Conservation (phyloP, 2,113 vertebrate species). For the Neodontobutis hainanensis region DNA sequence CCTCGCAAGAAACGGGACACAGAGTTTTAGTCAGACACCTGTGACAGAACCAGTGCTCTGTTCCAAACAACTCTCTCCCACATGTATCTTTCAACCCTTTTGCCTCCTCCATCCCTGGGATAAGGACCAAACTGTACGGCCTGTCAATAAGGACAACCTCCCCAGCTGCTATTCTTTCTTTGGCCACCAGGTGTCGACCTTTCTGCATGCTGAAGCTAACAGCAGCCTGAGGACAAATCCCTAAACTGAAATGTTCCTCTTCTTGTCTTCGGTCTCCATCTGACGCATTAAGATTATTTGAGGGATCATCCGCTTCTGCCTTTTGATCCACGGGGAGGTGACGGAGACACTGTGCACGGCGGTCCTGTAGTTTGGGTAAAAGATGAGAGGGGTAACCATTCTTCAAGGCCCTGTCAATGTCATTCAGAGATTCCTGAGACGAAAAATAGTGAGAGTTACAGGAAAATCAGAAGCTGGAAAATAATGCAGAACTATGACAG, state of each 20-base stretch:
- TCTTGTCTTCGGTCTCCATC: not conserved
- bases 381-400: conserved; percentile 85
- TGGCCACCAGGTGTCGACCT: conserved; percentile 86
- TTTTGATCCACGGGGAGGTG: conserved; percentile 52
- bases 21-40: conserved; percentile 80
- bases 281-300: conserved; percentile 20
- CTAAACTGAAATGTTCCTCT: conserved; percentile 25
- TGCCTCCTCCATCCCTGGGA: conserved; percentile 69
- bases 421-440: conserved; percentile 84
- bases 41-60: conserved; percentile 85
- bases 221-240: conserved; percentile 71
- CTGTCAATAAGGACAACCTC: conserved; percentile 85
- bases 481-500: conserved; percentile 1
- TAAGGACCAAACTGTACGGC: conserved; percentile 88
- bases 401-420: conserved; percentile 82
- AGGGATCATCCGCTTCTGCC: conserved; percentile 23
- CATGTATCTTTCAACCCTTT: conserved; percentile 5
- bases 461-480: conserved; percentile 7
- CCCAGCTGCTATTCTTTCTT: conserved; percentile 80
- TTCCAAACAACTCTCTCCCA: conserved; percentile 52
- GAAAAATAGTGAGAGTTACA: conserved; percentile 9
- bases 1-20: conserved; percentile 79
- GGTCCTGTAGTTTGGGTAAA: conserved; percentile 82
- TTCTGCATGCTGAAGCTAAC: conserved; percentile 76
- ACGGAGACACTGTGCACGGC: conserved; percentile 81